Evolutionary conservation across 2,113 vertebrate species (phyloP).

Genomic region (Nematolebias whitei): DNA sequence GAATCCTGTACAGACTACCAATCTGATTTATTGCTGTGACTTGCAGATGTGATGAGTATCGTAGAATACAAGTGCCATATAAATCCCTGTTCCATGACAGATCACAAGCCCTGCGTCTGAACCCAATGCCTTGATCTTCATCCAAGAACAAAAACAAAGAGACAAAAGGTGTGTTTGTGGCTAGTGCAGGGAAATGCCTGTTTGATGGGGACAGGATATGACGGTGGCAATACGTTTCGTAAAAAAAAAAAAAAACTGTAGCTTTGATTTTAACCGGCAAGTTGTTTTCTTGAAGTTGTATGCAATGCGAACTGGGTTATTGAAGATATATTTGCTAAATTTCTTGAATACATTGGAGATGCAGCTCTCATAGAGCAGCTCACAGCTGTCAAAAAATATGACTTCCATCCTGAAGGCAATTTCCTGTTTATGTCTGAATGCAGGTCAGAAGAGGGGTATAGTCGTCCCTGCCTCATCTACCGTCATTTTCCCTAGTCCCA

Average conservation of each 20-base stretch:
- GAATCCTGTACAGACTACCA: slow-evolving; percentile 8
- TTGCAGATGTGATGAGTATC: slow-evolving; percentile 67
- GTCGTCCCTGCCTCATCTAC: slow-evolving; percentile 36
- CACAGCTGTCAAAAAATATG: slow-evolving; percentile 67
- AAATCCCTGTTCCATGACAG: slow-evolving; percentile 53
- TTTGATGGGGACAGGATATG: slow-evolving; percentile 52
- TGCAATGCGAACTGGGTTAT: slow-evolving; percentile 1
- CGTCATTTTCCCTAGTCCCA: slow-evolving; percentile 28
- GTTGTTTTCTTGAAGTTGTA: slow-evolving; percentile 8
- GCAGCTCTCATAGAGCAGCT: slow-evolving; percentile 19
- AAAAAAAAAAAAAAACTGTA: not conserved
- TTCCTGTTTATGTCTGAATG: slow-evolving; percentile 82
- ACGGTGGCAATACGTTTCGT: slow-evolving; percentile 29
- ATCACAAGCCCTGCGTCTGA: slow-evolving; percentile 47
- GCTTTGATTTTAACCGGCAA: not conserved
- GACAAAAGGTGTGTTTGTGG: slow-evolving; percentile 49
- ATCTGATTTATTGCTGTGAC: slow-evolving; percentile 50
- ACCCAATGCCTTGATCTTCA: slow-evolving; percentile 59
- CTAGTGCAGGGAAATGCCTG: slow-evolving; percentile 46
- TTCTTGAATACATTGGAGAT: slow-evolving; percentile 23
- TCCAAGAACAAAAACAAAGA: slow-evolving; percentile 68
- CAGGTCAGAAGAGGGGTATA: slow-evolving; percentile 64
- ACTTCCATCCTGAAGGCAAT: slow-evolving; percentile 77
- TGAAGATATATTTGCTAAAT: slow-evolving; percentile 15
- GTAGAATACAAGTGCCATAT: slow-evolving; percentile 55